A percentile compares a stretch with the other conserved stretches of the same genome.
Conservation (phyloP, 2,888 invertebrate genomes). For the Drosophila demipolita region DNA sequence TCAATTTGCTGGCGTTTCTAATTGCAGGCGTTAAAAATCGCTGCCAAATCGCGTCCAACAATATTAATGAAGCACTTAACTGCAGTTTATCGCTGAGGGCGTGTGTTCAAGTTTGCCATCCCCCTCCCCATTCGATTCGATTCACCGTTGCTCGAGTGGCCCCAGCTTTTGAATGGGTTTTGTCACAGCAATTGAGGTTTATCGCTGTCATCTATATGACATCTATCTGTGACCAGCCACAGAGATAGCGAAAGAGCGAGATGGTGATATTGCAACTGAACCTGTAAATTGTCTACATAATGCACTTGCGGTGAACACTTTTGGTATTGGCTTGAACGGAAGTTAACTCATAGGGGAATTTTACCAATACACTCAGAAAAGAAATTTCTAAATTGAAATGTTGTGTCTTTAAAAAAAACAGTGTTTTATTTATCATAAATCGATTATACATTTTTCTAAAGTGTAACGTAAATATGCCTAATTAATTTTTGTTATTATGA, state of each 20-base stretch:
- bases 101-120: slow-evolving; percentile 59
- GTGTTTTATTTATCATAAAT: neutral
- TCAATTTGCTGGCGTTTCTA: slow-evolving; percentile 61
- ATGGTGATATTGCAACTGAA: neutral
- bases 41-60: slow-evolving; percentile 59
- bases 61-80: slow-evolving; percentile 58
- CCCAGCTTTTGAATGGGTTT: slow-evolving; percentile 6
- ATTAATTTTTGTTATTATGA: neutral
- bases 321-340: neutral
- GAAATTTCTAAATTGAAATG: neutral
- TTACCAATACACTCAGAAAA: neutral
- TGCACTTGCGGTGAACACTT: neutral
- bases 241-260: too few relatives aligned
- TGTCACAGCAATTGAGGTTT: slow-evolving; percentile 39
- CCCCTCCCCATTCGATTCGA: slow-evolving; percentile 12
- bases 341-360: neutral
- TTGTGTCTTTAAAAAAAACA: neutral
- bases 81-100: slow-evolving; percentile 70
- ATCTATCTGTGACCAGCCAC: slow-evolving; percentile 22
- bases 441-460: neutral
- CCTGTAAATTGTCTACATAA: neutral
- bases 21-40: slow-evolving; percentile 70
- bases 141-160: slow-evolving; percentile 33
- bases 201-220: slow-evolving; percentile 26
- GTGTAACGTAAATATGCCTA: neutral